These are phyloP conservation scores for Ceryle rudis DNA, from an alignment of 2,797 vertebrate genomes.

Conservation along the genomic window DNA sequence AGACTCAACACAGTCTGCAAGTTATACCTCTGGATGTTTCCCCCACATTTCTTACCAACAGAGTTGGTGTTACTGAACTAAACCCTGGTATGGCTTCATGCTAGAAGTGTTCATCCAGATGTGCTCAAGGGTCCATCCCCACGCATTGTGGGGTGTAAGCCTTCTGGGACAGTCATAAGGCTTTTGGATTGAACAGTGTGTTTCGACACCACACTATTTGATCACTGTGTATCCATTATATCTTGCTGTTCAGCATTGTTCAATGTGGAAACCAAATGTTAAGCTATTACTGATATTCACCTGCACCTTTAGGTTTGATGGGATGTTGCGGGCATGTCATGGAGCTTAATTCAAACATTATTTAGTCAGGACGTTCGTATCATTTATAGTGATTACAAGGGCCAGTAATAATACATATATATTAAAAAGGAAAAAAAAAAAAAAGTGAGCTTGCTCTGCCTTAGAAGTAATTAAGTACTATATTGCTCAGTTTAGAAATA, in stretches of 20 bases:
- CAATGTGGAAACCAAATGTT: neutral
- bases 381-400: neutral
- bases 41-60: rapidly evolving
- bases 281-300: neutral
- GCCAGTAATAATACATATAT: slow-evolving; percentile 8
- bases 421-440: neutral
- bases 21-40: neutral
- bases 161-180: neutral
- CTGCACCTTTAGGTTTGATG: neutral
- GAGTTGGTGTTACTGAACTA: neutral
- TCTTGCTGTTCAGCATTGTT: neutral
- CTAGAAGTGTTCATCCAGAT: rapidly evolving
- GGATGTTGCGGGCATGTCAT: neutral
- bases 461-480: neutral
- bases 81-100: neutral
- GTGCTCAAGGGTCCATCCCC: rapidly evolving
- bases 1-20: neutral
- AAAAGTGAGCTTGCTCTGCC: neutral
- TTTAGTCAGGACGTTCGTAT: neutral
- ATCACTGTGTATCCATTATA: neutral
- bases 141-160: rapidly evolving
- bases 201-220: neutral
- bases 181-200: neutral
- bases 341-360: neutral
- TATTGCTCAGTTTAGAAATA: neutral